Conservation (phyloP, 1,140 invertebrate genomes). For the Procambarus virginalis region DNA sequence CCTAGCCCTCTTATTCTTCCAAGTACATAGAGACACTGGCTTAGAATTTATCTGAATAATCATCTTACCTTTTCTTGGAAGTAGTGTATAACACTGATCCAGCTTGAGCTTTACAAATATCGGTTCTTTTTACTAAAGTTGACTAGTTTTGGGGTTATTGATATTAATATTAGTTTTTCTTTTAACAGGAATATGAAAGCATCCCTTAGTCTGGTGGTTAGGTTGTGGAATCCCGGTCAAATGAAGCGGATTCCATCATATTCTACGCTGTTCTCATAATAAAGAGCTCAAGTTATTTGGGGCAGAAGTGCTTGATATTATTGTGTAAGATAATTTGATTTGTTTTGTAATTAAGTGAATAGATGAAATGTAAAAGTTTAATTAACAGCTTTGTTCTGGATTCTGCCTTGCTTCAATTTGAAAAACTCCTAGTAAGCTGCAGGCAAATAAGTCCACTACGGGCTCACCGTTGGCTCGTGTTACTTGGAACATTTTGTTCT, state of each 20-base stretch:
- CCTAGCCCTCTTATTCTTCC: too few relatives aligned
- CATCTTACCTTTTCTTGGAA: too few relatives aligned
- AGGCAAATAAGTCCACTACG: background rate
- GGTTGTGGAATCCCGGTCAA: constrained; percentile 28
- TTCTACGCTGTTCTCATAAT: constrained; percentile 20
- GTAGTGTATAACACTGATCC: too few relatives aligned
- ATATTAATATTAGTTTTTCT: background rate
- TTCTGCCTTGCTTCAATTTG: background rate
- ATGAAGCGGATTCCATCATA: background rate
- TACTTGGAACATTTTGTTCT: too few relatives aligned
- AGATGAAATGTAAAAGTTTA: background rate
- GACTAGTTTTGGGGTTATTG: too few relatives aligned
- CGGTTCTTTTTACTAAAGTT: too few relatives aligned
- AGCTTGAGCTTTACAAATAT: too few relatives aligned
- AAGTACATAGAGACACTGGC: too few relatives aligned
- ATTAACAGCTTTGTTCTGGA: too few relatives aligned
- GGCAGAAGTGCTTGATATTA: background rate
- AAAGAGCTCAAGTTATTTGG: background rate
- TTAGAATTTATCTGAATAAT: too few relatives aligned
- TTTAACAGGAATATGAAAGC: background rate
- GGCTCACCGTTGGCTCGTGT: too few relatives aligned
- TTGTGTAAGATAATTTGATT: background rate
- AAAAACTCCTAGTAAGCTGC: background rate
- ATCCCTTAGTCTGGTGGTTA: constrained; percentile 20
- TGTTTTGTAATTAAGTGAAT: background rate